Base-by-base conservation (phyloP, 2,888 invertebrate species). In the Sceliomorpha sp. region DNA sequence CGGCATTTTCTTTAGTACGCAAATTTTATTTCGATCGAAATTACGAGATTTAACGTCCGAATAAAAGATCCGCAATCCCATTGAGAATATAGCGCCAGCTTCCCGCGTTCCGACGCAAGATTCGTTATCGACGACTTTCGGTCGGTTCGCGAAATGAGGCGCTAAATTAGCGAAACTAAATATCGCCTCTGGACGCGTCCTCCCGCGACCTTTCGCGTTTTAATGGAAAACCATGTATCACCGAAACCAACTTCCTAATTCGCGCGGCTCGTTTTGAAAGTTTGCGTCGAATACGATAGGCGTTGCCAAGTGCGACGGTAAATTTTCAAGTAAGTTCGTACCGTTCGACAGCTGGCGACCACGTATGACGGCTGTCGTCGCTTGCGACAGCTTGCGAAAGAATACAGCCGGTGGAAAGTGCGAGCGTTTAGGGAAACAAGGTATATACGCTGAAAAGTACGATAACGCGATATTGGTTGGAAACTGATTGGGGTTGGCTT, bases 341-440 rank as follows among this genome's bases (percentile, higher is more conserved):
- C 36, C 55, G 60, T 68, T 60, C 67, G 60, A 60, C 67, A 67
- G 67, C 59, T 67, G 67, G 55, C 67, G 60, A 60, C 60, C 44
- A 69, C 70, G 70, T 70, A 64, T 64, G 70, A 70, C 70, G 70
- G 70, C 70, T 70, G 70, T 64, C 70, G 70, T 63, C 42, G 51
- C 45, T n/a, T 14, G 63, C 70, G 70, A 70, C 70, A 64, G 70
- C 70, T 70, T 70, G 70, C 59, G 42, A 48, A 20, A 50, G 50
- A 40, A 20, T 32, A 31, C 12, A 14, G 17, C 47, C 20, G 15
- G 27, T 10, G 29, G 39, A 31, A 48, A 59, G 34, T 26, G 27
- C 34, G 5, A 31, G 31, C 29, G 37, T 9, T 31, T 10, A 10
- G 10, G 31, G 8, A 9, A 10, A 31, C 10, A 31, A 31, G 9